phyloP scores from a whole-genome alignment of 1,140 invertebrate genomes.

The Adelges cooleyi region DNA sequence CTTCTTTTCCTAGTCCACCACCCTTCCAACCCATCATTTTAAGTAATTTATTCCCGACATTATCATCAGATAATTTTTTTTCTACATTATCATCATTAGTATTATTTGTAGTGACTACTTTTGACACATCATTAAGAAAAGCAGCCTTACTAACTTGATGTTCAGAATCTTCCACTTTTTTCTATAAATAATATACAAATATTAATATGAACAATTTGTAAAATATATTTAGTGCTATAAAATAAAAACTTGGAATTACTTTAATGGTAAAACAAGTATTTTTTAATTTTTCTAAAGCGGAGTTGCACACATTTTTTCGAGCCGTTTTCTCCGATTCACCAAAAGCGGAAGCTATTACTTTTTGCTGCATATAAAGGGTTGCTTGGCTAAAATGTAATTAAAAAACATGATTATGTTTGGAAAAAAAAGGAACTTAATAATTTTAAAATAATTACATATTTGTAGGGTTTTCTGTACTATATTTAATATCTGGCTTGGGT shows the following conservation, averaged over 20 bases:
- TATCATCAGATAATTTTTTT: background rate
- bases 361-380: background rate
- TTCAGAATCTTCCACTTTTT: background rate
- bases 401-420: too few relatives aligned
- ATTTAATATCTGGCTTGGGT: too few relatives aligned
- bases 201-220: background rate
- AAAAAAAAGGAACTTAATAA: too few relatives aligned
- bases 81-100: background rate
- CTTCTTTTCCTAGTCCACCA: slow-evolving; percentile 26
- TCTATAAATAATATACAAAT: slow-evolving; percentile 3
- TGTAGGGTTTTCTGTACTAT: too few relatives aligned
- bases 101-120: background rate
- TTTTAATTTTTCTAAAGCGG: background rate
- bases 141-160: background rate
- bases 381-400: too few relatives aligned
- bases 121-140: background rate
- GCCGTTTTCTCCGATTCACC: background rate
- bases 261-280: background rate
- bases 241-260: background rate
- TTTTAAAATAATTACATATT: too few relatives aligned
- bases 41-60: slow-evolving; percentile 27
- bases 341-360: background rate
- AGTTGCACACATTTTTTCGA: background rate
- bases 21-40: slow-evolving; percentile 30
- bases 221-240: background rate